Conservation (phyloP, 2,113 vertebrate species). For the Leucoraja erinaceus region DNA sequence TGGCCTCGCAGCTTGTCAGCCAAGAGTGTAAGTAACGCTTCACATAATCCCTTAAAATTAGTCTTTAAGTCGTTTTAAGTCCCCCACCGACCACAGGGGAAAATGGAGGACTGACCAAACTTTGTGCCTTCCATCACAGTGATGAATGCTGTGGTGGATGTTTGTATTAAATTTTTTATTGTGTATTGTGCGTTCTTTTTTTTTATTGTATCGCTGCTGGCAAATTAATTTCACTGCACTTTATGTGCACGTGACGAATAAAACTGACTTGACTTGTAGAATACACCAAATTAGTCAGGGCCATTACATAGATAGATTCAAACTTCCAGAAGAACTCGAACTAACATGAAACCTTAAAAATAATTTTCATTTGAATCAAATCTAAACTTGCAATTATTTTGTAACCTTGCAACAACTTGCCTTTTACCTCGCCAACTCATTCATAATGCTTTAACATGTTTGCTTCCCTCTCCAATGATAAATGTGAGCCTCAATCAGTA, state of each 20-base stretch:
- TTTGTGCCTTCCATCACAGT: no score
- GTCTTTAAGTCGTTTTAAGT: no score
- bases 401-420: not conserved
- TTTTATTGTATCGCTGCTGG: no score
- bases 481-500: not conserved
- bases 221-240: no score
- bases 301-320: not conserved
- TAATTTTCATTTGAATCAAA: not conserved
- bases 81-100: no score
- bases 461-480: not conserved
- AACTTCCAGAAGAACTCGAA: not conserved
- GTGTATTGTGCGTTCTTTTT: no score
- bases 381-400: not conserved
- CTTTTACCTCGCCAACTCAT: not conserved
- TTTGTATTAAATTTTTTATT: no score
- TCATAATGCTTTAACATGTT: not conserved
- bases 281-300: not conserved
- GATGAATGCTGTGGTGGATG: no score
- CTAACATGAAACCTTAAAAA: not conserved
- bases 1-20: not conserved
- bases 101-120: no score
- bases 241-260: no score
- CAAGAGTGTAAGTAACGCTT: not conserved
- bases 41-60: not conserved
- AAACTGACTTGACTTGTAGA: no score